phyloP scores from a whole-genome alignment of 2,888 invertebrate species.

The Sinhomidia bicolor region DNA sequence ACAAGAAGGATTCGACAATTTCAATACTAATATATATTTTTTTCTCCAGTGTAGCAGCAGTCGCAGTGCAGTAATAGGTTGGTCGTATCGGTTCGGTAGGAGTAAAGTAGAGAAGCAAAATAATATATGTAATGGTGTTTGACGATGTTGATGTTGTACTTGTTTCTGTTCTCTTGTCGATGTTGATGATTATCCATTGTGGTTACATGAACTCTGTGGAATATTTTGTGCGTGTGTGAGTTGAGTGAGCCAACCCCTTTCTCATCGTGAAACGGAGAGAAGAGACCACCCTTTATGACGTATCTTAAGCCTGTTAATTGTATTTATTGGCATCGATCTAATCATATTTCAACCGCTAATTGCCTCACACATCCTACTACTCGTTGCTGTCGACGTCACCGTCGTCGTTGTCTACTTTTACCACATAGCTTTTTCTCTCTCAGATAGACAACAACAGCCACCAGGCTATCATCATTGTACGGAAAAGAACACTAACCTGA shows the following conservation, averaged over 20 bases:
- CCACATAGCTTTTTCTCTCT: background rate
- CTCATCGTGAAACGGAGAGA: conserved; percentile 56
- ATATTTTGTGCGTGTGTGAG: conserved; percentile 61
- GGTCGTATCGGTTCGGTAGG: too few relatives aligned
- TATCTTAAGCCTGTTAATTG: conserved; percentile 73
- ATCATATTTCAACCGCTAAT: conserved; percentile 80
- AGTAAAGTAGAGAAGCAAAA: conserved; percentile 5
- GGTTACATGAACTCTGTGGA: conserved; percentile 59
- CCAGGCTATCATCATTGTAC: background rate
- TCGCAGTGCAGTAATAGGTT: background rate
- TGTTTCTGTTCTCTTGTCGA: conserved; percentile 39
- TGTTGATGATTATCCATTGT: conserved; percentile 56
- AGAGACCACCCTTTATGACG: conserved; percentile 77
- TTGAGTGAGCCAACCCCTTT: conserved; percentile 72
- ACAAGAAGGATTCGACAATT: background rate
- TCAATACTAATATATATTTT: background rate
- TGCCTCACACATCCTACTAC: conserved; percentile 74
- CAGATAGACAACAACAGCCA: background rate
- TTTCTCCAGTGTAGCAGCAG: background rate
- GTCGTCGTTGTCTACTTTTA: conserved; percentile 2
- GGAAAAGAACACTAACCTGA: conserved; percentile 21
- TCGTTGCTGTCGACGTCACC: background rate
- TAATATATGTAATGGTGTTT: conserved; percentile 53
- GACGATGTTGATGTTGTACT: conserved; percentile 41
- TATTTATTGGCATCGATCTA: conserved; percentile 79